Evolutionary conservation across 2,113 vertebrate species (phyloP).

Genomic region (Crotalus viridis): DNA sequence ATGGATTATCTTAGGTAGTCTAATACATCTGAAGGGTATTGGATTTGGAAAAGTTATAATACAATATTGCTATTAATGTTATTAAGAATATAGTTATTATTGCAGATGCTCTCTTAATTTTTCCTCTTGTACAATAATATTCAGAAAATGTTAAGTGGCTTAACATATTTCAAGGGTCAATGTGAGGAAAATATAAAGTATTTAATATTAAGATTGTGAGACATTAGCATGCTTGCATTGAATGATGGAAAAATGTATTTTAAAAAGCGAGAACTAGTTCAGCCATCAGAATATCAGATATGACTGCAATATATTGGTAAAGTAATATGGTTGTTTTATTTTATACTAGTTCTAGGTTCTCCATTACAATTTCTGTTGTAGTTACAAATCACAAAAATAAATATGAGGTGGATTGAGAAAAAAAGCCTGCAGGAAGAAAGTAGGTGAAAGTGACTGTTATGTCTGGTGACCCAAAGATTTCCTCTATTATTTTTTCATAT

Average conservation of each 20-base stretch:
- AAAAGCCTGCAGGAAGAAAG: not conserved
- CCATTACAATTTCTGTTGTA: not conserved
- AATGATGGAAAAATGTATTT: not conserved
- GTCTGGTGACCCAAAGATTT: not conserved
- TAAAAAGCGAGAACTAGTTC: not conserved
- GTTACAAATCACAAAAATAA: not conserved
- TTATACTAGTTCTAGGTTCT: not conserved
- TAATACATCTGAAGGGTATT: not conserved
- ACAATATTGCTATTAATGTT: not conserved
- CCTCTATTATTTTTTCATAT: not conserved
- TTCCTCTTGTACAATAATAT: not conserved
- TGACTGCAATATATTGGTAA: not conserved
- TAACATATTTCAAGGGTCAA: not conserved
- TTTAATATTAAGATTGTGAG: not conserved
- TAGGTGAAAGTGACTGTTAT: not conserved
- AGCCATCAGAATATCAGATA: not conserved
- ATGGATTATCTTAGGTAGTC: not conserved
- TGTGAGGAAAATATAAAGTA: not conserved
- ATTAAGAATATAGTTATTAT: not conserved
- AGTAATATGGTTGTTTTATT: not conserved
- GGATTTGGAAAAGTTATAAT: not conserved
- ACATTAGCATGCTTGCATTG: not conserved
- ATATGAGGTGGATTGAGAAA: not conserved
- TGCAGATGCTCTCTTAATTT: not conserved
- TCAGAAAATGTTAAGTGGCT: not conserved